Evolutionary conservation across 2,797 vertebrate genomes (phyloP).

Genomic region (Platalea minor): DNA sequence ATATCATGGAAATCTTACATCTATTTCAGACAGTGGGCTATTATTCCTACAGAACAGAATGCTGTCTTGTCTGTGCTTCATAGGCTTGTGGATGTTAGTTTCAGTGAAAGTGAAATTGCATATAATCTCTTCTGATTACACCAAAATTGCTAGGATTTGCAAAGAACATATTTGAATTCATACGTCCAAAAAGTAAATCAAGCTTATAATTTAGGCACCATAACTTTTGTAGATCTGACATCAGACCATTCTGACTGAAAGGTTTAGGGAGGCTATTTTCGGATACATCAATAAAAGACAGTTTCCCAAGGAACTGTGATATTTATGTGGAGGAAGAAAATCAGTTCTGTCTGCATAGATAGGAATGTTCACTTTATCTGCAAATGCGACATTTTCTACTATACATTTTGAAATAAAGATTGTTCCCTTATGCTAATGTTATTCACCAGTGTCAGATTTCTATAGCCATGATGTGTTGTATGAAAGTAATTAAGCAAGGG

Average conservation of each 20-base stretch:
- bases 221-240: slow-evolving; percentile 20
- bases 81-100: background rate
- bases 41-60: background rate
- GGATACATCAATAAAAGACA: background rate
- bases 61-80: background rate
- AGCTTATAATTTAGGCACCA: slow-evolving; percentile 19
- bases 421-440: background rate
- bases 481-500: background rate
- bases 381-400: slow-evolving; percentile 12
- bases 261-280: slow-evolving; percentile 14
- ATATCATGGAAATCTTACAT: background rate
- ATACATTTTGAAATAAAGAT: background rate
- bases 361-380: slow-evolving; percentile 21
- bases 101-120: slow-evolving; percentile 36
- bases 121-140: slow-evolving; percentile 42
- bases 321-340: background rate
- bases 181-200: slow-evolving; percentile 27
- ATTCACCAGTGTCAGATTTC: background rate
- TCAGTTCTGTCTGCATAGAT: background rate
- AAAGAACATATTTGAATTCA: slow-evolving; percentile 35
- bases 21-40: background rate
- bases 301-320: background rate
- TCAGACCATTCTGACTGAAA: background rate
- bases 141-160: slow-evolving; percentile 37
- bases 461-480: background rate